These are phyloP conservation scores for Trichopria drosophilae DNA, from an alignment of 2,888 invertebrate genomes.

Conservation along the genomic window DNA sequence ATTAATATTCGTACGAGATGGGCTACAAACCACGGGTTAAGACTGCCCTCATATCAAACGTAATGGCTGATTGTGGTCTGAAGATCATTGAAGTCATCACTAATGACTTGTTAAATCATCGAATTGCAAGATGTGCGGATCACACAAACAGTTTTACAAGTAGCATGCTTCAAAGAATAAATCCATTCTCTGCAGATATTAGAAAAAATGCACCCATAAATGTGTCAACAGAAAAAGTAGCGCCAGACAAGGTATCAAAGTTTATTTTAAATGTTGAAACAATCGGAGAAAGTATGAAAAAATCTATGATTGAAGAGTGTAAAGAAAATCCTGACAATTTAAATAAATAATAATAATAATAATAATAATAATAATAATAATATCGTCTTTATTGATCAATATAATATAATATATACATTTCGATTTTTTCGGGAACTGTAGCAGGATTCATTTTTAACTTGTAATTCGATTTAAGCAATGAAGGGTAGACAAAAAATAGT, in stretches of 20 bases:
- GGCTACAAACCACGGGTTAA: constrained; percentile 6
- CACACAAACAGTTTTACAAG: background rate
- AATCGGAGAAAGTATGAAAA: constrained; percentile 11
- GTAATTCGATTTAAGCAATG: no score
- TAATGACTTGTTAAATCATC: background rate
- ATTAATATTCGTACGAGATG: constrained; percentile 6
- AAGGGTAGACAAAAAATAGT: no score
- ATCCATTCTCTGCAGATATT: constrained; percentile 36
- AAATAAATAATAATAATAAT: no score
- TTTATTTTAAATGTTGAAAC: constrained; percentile 34
- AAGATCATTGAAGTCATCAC: background rate
- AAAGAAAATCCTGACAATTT: constrained; percentile 27
- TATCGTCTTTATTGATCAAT: no score
- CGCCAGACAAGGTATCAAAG: constrained; percentile 32
- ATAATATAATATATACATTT: no score
- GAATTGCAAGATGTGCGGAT: background rate
- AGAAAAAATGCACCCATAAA: constrained; percentile 32
- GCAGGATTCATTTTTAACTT: no score
- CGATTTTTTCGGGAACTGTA: no score
- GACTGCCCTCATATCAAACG: constrained; percentile 1
- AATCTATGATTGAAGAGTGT: constrained; percentile 34
- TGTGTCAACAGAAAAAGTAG: constrained; percentile 39
- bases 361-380: no score
- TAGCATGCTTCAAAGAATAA: constrained; percentile 21
- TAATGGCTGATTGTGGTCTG: constrained; percentile 3